Conservation (phyloP, 64 coral and sea anemone genomes). For the Montipora foliosa region DNA sequence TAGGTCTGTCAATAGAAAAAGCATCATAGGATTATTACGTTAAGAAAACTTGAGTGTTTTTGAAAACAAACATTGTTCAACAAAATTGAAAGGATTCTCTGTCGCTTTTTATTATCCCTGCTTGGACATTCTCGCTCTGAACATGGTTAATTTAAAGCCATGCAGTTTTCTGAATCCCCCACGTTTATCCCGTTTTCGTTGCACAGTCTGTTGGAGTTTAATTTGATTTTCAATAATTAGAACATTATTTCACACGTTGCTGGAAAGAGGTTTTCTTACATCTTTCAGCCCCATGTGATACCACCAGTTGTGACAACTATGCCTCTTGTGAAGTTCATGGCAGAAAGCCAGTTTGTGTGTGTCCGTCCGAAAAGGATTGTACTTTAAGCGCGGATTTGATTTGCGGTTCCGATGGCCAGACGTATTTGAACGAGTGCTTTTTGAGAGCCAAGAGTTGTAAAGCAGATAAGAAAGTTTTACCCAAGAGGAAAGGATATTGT, state of each 20-base stretch:
- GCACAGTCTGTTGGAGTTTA: too few relatives aligned
- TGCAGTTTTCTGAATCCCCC: too few relatives aligned
- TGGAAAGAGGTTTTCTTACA: neutral
- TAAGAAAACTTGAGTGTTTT: too few relatives aligned
- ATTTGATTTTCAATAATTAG: too few relatives aligned
- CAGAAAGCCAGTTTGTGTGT: constrained; percentile 29
- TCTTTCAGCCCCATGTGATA: constrained; percentile 39
- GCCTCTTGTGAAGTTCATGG: constrained; percentile 27
- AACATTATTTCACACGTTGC: neutral
- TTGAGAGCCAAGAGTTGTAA: constrained; percentile 83
- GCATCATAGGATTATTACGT: too few relatives aligned
- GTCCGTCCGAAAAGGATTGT: constrained; percentile 46
- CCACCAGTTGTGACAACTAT: constrained; percentile 27
- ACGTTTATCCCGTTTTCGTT: too few relatives aligned
- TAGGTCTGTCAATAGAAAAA: too few relatives aligned
- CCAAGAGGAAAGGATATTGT: constrained; percentile 75
- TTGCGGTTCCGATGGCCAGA: constrained; percentile 80
- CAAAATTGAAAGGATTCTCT: too few relatives aligned
- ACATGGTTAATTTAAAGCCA: too few relatives aligned
- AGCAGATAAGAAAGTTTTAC: constrained; percentile 58
- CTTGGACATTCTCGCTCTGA: too few relatives aligned
- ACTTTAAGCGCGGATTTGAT: constrained; percentile 40
- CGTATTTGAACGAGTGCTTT: constrained; percentile 79
- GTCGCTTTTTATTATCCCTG: too few relatives aligned
- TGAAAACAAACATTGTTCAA: too few relatives aligned